Percentiles rank a stretch among this genome's conserved stretches.
Evolutionary conservation across 2,797 vertebrate genomes (phyloP).

Genomic region (Meda fulgida): DNA sequence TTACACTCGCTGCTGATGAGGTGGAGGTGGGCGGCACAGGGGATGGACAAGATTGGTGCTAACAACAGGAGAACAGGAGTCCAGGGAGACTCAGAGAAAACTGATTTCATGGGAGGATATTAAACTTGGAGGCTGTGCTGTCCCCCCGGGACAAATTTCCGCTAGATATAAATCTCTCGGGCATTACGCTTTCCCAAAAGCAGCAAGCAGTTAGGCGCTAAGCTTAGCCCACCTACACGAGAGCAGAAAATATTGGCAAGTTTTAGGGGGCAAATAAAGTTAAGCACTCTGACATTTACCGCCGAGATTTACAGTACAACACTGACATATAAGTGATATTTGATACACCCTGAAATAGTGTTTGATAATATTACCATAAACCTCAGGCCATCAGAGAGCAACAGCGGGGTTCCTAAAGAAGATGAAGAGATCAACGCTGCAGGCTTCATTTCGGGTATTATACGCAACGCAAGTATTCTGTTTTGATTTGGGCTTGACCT

Average conservation of each 20-base stretch:
- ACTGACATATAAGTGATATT: constrained; percentile 64
- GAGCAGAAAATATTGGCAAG: constrained; percentile 60
- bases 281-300: constrained; percentile 64
- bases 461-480: constrained; percentile 9
- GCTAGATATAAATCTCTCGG: constrained; percentile 60
- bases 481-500: constrained; percentile 60
- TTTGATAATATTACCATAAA: constrained; percentile 59
- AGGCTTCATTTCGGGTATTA: constrained; percentile 48
- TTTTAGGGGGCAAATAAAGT: constrained; percentile 65
- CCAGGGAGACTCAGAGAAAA: constrained; percentile 49
- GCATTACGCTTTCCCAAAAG: constrained; percentile 61
- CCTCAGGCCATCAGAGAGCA: constrained; percentile 30
- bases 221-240: constrained; percentile 58
- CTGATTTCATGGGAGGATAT: constrained; percentile 65
- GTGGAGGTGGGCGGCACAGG: constrained; percentile 37
- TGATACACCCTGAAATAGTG: constrained; percentile 62
- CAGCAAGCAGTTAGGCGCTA: constrained; percentile 44
- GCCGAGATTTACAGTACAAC: constrained; percentile 59
- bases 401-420: constrained; percentile 18
- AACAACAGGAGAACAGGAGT: constrained; percentile 53
- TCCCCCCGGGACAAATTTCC: constrained; percentile 62
- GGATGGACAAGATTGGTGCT: constrained; percentile 29
- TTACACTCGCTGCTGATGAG: constrained; percentile 39
- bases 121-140: constrained; percentile 60
- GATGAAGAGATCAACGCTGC: constrained; percentile 2